phyloP scores from a whole-genome alignment of 2,888 invertebrate species.

The Phytoseiulus persimilis region DNA sequence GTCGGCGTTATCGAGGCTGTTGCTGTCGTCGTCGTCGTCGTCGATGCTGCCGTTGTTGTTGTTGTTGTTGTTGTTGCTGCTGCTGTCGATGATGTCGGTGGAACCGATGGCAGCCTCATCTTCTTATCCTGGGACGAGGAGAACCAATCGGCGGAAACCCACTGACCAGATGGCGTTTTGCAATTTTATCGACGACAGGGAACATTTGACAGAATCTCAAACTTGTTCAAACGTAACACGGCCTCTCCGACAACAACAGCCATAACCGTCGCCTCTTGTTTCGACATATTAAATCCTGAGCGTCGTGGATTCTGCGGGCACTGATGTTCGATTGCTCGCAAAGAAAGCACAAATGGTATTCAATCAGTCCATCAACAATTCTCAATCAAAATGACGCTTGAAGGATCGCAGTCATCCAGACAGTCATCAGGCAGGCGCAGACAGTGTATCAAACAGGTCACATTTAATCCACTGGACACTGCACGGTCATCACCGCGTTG shows the following conservation, averaged over 20 bases:
- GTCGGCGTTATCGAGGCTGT: not conserved
- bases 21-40: not conserved
- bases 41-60: not conserved
- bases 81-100: not conserved
- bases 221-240: not conserved
- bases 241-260: not conserved
- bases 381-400: not conserved
- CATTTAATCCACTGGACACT: not conserved
- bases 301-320: not conserved
- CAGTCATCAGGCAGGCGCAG: not conserved
- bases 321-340: not conserved
- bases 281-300: not conserved
- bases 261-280: not conserved
- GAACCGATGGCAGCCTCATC: not conserved
- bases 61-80: not conserved
- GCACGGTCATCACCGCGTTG: not conserved
- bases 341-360: not conserved
- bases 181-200: not conserved
- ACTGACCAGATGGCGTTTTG: not conserved
- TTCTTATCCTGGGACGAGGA: not conserved
- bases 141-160: not conserved
- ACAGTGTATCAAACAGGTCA: not conserved
- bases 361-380: not conserved
- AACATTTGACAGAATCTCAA: not conserved
- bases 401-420: not conserved